phyloP scores from a whole-genome alignment of 2,888 invertebrate genomes.

The Nasonia oneida region DNA sequence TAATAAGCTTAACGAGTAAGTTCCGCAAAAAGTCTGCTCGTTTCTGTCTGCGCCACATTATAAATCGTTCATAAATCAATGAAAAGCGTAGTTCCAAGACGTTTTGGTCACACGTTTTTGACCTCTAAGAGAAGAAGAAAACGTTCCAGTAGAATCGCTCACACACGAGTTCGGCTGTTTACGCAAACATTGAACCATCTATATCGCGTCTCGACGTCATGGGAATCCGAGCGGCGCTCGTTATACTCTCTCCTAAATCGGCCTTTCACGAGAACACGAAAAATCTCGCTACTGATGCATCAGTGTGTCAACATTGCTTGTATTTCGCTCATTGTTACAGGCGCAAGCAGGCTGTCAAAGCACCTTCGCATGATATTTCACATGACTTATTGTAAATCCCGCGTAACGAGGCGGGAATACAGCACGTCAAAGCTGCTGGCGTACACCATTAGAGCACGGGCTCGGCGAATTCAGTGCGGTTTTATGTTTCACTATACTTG shows the following conservation, averaged over 20 bases:
- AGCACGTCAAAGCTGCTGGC: neutral
- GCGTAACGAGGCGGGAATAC: neutral
- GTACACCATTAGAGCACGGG: neutral
- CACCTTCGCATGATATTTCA: neutral
- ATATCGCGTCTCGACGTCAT: too few species aligned
- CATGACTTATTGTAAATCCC: neutral
- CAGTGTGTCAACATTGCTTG: neutral
- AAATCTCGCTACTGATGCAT: neutral
- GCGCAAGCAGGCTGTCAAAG: neutral
- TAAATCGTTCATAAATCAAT: too few species aligned
- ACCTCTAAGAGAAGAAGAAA: too few species aligned
- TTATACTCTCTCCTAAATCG: neutral
- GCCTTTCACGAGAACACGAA: too few species aligned
- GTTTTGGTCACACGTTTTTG: too few species aligned
- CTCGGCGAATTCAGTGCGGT: neutral
- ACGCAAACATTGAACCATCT: neutral
- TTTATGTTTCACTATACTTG: constrained; percentile 12
- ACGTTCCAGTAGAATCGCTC: too few species aligned
- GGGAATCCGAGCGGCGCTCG: neutral
- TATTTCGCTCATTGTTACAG: neutral
- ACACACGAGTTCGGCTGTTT: neutral
- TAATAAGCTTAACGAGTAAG: too few species aligned
- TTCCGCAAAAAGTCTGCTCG: too few species aligned
- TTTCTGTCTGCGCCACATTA: too few species aligned
- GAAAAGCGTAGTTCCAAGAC: too few species aligned